Conservation (phyloP, 1,140 invertebrate genomes). For the Mylabris phalerata region DNA sequence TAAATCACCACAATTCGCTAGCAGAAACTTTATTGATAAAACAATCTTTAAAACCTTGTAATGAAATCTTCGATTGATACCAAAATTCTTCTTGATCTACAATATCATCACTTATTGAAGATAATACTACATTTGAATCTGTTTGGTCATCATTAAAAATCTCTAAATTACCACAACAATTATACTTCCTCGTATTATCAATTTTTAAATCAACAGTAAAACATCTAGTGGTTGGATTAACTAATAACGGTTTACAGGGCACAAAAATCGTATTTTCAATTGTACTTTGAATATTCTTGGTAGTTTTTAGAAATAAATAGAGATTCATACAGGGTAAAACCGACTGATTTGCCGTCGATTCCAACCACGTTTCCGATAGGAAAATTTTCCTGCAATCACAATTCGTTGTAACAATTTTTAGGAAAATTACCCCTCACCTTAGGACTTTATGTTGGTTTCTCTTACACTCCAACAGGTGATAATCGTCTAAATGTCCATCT, state of each 20-base stretch:
- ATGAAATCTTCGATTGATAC: constrained; percentile 20
- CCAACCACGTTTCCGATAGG: constrained; percentile 23
- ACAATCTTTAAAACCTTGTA: constrained; percentile 31
- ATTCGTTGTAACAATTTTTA: background rate
- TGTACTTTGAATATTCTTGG: background rate
- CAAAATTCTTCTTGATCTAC: constrained; percentile 8
- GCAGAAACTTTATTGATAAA: constrained; percentile 30
- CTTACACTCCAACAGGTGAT: constrained; percentile 21
- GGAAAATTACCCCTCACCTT: constrained; percentile 16
- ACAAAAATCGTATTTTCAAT: constrained; percentile 16
- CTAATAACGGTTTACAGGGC: constrained; percentile 11
- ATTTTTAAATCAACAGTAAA: constrained; percentile 19
- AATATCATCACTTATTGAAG: constrained; percentile 5
- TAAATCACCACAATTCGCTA: constrained; percentile 26
- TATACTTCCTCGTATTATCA: constrained; percentile 4
- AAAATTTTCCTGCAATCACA: constrained; percentile 23
- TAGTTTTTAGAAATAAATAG: constrained; percentile 26
- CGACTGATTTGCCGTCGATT: constrained; percentile 7
- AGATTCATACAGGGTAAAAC: constrained; percentile 23
- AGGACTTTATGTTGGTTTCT: constrained; percentile 24
- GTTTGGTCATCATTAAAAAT: constrained; percentile 21
- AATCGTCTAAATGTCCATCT: constrained; percentile 22
- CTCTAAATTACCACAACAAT: constrained; percentile 23
- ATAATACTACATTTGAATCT: background rate
- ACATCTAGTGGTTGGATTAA: constrained; percentile 20